Base-by-base conservation (phyloP, 2,888 invertebrate genomes). In the Sisyra nigra region DNA sequence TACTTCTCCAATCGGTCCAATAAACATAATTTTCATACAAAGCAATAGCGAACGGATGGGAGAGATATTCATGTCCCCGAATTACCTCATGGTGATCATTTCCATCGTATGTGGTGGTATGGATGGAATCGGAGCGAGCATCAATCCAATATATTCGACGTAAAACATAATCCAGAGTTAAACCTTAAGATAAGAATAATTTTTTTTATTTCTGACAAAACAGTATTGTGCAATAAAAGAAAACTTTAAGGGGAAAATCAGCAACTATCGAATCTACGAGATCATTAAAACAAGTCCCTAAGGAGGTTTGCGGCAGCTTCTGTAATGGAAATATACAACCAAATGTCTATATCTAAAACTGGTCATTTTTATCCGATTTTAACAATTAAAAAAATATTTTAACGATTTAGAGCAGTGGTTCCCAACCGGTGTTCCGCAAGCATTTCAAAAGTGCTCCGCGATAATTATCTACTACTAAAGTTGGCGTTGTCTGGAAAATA, bases 1-100 rank as follows among this genome's bases (percentile, higher is more conserved):
- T 87, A 44, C 80, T 80, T 49, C 87, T 71, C 93, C 93, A 92
- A 65, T 93, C 92, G 0, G 89, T 91, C 89, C 91, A 93, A 66
- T 87, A 93, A 9, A 92, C 79, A 61, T 82, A 78, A 55, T 80
- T 79, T 57, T 84, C 89, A 66, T 82, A 89, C 45, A 91, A 68
- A 0, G 86, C 74, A 48, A 92, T 77, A 38, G 91, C 85, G 67
- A 92, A 93, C 0, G 92, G 89, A 68, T 92, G 92, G 39, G 84
- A 76, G 43, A 86, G 65, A 52, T 78, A 72, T 45, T 80, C 76
- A 58, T 83, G 81, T 42, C 78, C 79, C 47, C 74, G 71, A 53
- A 88, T 67, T 47, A 87, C 76, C 53, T 69, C 67, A 51, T 73
- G 71, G 55, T 76, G 74, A 57, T 82, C 83, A 14, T 58, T 59